Percentiles rank a stretch among this genome's conserved stretches.
Evolutionary conservation across 2,113 vertebrate genomes (phyloP).

Genomic region (Chamaea fasciata): DNA sequence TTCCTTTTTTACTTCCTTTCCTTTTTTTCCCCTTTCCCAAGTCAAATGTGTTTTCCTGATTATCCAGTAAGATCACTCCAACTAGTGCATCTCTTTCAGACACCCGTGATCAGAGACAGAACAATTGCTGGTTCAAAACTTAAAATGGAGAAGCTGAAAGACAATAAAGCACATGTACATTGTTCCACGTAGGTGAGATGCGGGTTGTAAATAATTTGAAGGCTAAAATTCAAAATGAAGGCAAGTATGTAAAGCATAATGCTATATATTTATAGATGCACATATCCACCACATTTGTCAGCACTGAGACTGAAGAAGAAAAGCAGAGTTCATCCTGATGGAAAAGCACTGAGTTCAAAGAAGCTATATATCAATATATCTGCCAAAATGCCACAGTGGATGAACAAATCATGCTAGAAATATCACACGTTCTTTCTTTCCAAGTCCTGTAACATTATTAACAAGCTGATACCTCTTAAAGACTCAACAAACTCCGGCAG

Average conservation of each 20-base stretch:
- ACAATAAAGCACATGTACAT: fast-evolving
- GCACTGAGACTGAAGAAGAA: background rate
- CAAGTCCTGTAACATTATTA: background rate
- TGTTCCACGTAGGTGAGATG: background rate
- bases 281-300: background rate
- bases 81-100: background rate
- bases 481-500: background rate
- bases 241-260: background rate
- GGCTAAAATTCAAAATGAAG: background rate
- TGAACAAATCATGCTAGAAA: background rate
- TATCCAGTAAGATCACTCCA: background rate
- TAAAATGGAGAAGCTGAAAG: background rate
- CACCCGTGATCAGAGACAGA: background rate
- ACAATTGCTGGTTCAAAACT: background rate
- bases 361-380: background rate
- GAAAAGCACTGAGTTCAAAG: background rate
- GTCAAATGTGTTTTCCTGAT: background rate
- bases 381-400: background rate
- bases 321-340: background rate
- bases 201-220: background rate
- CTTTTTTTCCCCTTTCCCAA: background rate
- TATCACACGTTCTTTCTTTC: background rate
- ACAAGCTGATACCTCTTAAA: background rate
- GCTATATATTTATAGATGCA: background rate
- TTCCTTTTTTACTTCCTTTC: background rate